Evolutionary conservation across 37 sponge, comb jelly and placozoan genomes (phyloP).

Genomic region (Diacarnus erythraeanus): DNA sequence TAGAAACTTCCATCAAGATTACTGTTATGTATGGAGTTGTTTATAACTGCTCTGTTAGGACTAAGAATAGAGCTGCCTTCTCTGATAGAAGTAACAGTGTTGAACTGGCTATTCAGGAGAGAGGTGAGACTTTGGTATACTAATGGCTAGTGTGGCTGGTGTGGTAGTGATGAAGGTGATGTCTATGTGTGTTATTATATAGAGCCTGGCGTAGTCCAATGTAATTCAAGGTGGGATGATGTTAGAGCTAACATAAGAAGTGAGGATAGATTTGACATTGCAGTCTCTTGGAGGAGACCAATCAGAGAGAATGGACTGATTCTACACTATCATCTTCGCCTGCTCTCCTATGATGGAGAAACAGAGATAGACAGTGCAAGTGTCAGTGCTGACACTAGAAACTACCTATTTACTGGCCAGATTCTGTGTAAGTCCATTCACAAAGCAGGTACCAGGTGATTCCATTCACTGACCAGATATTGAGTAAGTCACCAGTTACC

Average conservation of each 20-base stretch:
- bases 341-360: conserved; percentile 6
- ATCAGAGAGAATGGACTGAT: conserved; percentile 5
- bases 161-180: too few species aligned
- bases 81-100: background rate
- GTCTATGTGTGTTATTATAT: background rate
- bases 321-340: background rate
- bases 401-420: background rate
- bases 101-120: conserved; percentile 2
- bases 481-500: too few species aligned
- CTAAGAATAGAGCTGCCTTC: conserved; percentile 2
- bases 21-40: background rate
- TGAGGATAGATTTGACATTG: background rate
- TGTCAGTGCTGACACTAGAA: background rate
- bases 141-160: background rate
- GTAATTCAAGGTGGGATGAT: background rate
- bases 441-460: too few species aligned
- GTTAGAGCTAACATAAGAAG: background rate
- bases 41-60: conserved; percentile 25
- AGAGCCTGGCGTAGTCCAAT: conserved; percentile 15
- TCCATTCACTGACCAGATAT: too few species aligned
- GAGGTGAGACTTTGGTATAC: conserved; percentile 3
- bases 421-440: too few species aligned
- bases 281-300: conserved; percentile 20
- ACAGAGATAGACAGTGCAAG: background rate
- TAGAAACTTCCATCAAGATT: background rate